Percentiles rank a stretch among this genome's conserved stretches.
Conservation (phyloP, 2,888 invertebrate genomes). For the Lottia scabra region DNA sequence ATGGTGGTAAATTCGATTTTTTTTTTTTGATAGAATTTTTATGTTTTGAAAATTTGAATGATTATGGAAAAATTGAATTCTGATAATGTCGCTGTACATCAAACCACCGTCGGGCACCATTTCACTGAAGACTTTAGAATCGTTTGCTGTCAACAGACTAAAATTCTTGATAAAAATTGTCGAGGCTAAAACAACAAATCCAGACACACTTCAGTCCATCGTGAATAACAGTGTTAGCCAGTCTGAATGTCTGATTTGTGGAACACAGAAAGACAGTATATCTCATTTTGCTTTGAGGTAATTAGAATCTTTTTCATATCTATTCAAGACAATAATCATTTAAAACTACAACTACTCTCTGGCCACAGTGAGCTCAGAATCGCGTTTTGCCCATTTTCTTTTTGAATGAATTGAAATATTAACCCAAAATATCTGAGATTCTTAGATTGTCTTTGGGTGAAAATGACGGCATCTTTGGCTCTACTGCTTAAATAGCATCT, state of each 20-base stretch:
- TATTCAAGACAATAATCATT: too few relatives aligned
- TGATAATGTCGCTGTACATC: constrained; percentile 48
- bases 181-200: constrained; percentile 15
- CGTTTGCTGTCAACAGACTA: constrained; percentile 41
- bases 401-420: too few relatives aligned
- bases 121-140: constrained; percentile 43
- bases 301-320: neutral
- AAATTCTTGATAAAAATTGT: constrained; percentile 41
- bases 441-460: too few relatives aligned
- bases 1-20: neutral
- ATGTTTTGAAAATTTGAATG: too few relatives aligned
- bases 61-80: too few relatives aligned
- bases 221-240: constrained; percentile 36
- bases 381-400: too few relatives aligned
- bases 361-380: too few relatives aligned
- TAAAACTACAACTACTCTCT: too few relatives aligned
- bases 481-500: too few relatives aligned
- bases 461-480: too few relatives aligned
- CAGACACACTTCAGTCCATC: constrained; percentile 38
- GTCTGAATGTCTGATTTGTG: constrained; percentile 60
- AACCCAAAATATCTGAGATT: too few relatives aligned
- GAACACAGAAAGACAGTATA: constrained; percentile 54
- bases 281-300: constrained; percentile 64
- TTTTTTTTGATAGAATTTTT: too few relatives aligned
- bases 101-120: constrained; percentile 46